Evolutionary conservation across 1,140 invertebrate species (phyloP).

Genomic region (Papilio aristodemus): DNA sequence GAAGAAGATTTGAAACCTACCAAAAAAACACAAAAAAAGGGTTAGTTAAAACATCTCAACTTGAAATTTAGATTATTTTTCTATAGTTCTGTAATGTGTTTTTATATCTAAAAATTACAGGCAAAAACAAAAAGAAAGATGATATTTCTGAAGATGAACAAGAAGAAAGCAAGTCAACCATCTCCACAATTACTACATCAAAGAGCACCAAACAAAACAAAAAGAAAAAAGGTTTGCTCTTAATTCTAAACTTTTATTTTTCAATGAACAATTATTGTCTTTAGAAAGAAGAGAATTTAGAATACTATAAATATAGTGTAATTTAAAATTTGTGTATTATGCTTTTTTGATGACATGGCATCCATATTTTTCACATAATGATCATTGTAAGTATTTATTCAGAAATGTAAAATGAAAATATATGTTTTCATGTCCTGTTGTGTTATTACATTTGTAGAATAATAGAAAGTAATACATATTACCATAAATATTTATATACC

Average conservation of each 20-base stretch:
- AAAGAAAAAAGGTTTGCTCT: conserved; percentile 24
- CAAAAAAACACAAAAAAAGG: conserved; percentile 80
- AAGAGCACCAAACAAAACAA: conserved; percentile 25
- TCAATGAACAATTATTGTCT: not conserved
- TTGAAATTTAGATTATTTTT: conserved; percentile 24
- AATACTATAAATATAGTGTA: not conserved
- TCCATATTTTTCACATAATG: not conserved
- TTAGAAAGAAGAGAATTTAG: not conserved
- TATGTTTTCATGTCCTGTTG: too few relatives aligned
- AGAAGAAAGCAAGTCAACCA: conserved; percentile 18
- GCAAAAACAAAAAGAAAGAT: conserved; percentile 63
- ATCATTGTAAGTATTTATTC: too few relatives aligned
- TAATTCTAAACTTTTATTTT: not conserved
- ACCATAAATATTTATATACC: too few relatives aligned
- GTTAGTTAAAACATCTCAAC: conserved; percentile 46
- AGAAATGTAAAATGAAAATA: too few relatives aligned
- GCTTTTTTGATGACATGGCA: conserved; percentile 16
- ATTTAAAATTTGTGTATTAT: conserved; percentile 1
- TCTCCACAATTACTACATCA: conserved; percentile 14
- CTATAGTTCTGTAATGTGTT: conserved; percentile 14
- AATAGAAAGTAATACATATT: too few relatives aligned
- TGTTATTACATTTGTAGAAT: too few relatives aligned
- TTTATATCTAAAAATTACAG: conserved; percentile 32
- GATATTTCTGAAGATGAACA: conserved; percentile 43
- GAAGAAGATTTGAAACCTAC: conserved; percentile 73